A percentile compares a stretch with the other conserved stretches of the same genome.
These are phyloP conservation scores for Quadriops clusia DNA, from an alignment of 2,888 invertebrate species.

Conservation along the genomic window DNA sequence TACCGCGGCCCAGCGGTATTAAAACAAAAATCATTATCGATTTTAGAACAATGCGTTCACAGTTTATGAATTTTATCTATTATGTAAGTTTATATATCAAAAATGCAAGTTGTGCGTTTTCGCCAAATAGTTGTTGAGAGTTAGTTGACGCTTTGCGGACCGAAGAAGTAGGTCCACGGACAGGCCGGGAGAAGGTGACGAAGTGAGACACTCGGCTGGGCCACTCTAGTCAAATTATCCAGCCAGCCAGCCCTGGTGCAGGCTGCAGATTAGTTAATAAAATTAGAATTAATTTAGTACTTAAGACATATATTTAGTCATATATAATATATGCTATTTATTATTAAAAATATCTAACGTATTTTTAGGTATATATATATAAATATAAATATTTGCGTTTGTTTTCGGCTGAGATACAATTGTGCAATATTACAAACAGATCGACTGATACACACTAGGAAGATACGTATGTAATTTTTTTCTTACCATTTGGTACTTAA, in stretches of 20 bases:
- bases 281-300: constrained; percentile 32
- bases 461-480: constrained; percentile 19
- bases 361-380: constrained; percentile 29
- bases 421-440: constrained; percentile 37
- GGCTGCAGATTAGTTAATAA: constrained; percentile 33
- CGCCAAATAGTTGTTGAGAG: constrained; percentile 37
- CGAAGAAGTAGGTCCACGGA: constrained; percentile 16
- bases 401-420: constrained; percentile 35
- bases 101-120: constrained; percentile 34
- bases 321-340: constrained; percentile 33
- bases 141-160: constrained; percentile 35
- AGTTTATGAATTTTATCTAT: constrained; percentile 37
- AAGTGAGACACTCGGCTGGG: constrained; percentile 20
- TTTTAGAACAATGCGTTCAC: constrained; percentile 35
- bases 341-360: constrained; percentile 30
- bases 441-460: constrained; percentile 33
- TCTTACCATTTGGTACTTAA: constrained; percentile 12
- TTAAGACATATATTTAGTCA: constrained; percentile 30
- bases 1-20: constrained; percentile 12
- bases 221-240: constrained; percentile 41
- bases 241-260: too few species aligned
- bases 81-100: constrained; percentile 19
- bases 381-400: constrained; percentile 20
- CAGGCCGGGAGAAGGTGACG: constrained; percentile 24
- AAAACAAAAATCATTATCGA: constrained; percentile 33